Evolutionary conservation across 2,888 invertebrate genomes (phyloP), one percentile per base, ranked within the genome.

Genomic region (Thelaira solivaga): DNA sequence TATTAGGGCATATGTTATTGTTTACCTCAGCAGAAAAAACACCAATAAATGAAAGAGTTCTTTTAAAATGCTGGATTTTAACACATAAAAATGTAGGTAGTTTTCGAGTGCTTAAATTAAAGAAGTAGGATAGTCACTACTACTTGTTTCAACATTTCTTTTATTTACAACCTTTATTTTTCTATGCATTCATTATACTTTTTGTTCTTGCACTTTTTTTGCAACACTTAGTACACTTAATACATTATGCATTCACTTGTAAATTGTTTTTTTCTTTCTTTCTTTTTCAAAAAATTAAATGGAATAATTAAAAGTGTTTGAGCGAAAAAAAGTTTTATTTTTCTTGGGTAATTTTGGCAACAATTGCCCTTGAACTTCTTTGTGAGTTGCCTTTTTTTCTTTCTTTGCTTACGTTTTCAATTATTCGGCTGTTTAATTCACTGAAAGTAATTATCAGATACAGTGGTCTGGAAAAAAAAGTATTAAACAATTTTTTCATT

Each of bases 281-380:
- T 11, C 47, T 51, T 41, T n/a, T 65, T 65, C 11, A 51, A 49
- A 20, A 47, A 73, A 18, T 22, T 26, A 16, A 62, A 39, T 39
- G 22, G 24, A 51, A 16, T 29, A 55, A 62, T 16, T 24, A n/a
- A 26, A 41, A 8, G 31, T 39, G 16, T 47, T 55, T n/a, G 55
- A 39, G 5, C 22, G 18, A 2, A 22, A 11, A 41, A 57, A 26
- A 8, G 13, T 26, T 26, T 26, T 69, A n/a, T n/a, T n/a, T n/a
- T 8, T 69, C 41, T 39, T n/a, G 4, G 1, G 51, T 18, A 20
- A n/a, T 59, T 65, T 67, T 61, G 74, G 53, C 67, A 67, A 67
- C 26, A 45, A 26, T 29, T 29, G 53, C 41, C 59, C 67, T 74
- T 74, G 59, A 65, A 74, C 65, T 74, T 61, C 16, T 59, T 18